These are phyloP conservation scores for Gonocerus acuteangulatus DNA, from an alignment of 2,888 invertebrate species.

Conservation along the genomic window DNA sequence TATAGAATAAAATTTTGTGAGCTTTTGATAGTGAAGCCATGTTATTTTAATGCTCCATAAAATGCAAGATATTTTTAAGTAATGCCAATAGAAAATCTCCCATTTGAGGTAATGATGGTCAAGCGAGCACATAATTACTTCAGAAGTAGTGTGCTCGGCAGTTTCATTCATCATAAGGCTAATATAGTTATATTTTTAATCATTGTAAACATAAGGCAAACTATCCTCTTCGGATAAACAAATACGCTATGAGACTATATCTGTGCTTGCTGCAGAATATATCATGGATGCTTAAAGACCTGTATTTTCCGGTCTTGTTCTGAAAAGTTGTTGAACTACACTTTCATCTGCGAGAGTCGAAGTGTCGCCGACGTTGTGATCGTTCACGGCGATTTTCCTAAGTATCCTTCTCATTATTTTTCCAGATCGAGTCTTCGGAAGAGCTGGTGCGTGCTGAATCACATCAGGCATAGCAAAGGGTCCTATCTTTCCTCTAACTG, in stretches of 20 bases:
- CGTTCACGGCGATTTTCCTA: slow-evolving; percentile 84
- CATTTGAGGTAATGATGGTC: too few species aligned
- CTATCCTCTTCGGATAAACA: background rate
- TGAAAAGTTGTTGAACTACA: slow-evolving; percentile 75
- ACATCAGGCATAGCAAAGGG: slow-evolving; percentile 93
- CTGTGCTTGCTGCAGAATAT: background rate
- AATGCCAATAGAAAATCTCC: too few species aligned
- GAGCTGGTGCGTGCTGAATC: slow-evolving; percentile 84
- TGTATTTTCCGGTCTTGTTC: slow-evolving; percentile 52
- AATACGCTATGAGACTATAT: background rate
- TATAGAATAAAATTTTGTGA: too few species aligned
- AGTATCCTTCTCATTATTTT: slow-evolving; percentile 96
- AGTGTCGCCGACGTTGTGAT: slow-evolving; percentile 82
- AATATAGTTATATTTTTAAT: background rate
- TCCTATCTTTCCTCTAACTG: slow-evolving; percentile 85
- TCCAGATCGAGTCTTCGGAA: slow-evolving; percentile 95
- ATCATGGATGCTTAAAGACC: background rate
- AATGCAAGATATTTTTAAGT: too few species aligned
- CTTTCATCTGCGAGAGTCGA: slow-evolving; percentile 88
- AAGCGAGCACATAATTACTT: too few species aligned
- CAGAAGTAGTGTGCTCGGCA: too few species aligned
- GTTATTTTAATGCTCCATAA: too few species aligned
- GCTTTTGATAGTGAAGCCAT: too few species aligned
- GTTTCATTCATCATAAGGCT: too few species aligned
- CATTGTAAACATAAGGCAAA: background rate